Conservation (phyloP, 2,797 vertebrate species). For the Lycodopsis pacificus region DNA sequence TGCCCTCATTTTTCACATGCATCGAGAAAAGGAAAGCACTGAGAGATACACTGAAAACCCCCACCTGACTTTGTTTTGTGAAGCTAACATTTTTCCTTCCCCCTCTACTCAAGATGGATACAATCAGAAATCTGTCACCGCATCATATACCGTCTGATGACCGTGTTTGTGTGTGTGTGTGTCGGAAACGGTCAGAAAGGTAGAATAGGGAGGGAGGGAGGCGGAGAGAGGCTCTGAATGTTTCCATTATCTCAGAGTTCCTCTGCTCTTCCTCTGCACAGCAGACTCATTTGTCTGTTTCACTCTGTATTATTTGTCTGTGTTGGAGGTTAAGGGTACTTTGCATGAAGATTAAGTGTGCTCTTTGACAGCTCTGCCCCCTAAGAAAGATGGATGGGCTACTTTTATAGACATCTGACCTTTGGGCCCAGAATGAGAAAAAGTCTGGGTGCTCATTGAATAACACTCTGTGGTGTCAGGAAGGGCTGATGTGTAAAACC, state of each 20-base stretch:
- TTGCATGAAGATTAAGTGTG: conserved; percentile 74
- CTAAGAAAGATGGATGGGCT: conserved; percentile 60
- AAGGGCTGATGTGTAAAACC: conserved; percentile 16
- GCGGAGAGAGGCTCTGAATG: conserved; percentile 11
- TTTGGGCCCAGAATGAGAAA: conserved; percentile 64
- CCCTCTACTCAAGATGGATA: conserved; percentile 58
- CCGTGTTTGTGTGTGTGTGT: conserved; percentile 40
- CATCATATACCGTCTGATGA: conserved; percentile 27
- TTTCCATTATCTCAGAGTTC: conserved; percentile 49
- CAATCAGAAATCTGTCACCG: conserved; percentile 63
- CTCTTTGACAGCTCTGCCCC: conserved; percentile 60
- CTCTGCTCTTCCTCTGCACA: conserved; percentile 29
- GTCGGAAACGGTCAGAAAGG: conserved; percentile 19
- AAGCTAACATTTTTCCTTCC: conserved; percentile 48
- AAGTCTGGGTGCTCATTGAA: conserved; percentile 49
- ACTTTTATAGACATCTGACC: conserved; percentile 69
- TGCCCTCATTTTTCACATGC: conserved; percentile 79
- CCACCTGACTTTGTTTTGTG: conserved; percentile 32
- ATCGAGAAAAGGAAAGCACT: conserved; percentile 43
- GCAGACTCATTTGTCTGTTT: conserved; percentile 52
- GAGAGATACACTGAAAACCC: conserved; percentile 33
- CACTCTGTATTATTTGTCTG: conserved; percentile 47
- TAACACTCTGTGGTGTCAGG: conserved; percentile 1
- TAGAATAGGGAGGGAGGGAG: background rate
- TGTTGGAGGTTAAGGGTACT: conserved; percentile 67